phyloP scores from a whole-genome alignment of 2,797 vertebrate genomes.

The Paguma larvata region DNA sequence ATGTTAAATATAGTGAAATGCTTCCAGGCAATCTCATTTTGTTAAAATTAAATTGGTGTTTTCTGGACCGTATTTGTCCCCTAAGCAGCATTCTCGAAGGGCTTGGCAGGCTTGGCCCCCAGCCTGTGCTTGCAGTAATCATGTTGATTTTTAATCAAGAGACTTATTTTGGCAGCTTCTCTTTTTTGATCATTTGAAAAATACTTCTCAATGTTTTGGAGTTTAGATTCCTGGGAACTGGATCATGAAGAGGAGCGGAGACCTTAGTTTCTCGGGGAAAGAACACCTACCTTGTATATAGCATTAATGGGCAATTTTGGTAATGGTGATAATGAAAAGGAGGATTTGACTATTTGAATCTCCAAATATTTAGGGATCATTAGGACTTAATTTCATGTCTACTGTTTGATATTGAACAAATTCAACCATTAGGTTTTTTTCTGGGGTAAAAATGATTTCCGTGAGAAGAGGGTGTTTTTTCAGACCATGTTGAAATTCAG shows the following conservation, averaged over 20 bases:
- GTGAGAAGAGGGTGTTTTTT: neutral
- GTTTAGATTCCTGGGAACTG: slow-evolving; percentile 42
- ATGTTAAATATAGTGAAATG: slow-evolving; percentile 59
- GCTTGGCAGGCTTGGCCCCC: slow-evolving; percentile 20
- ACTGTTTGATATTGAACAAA: neutral
- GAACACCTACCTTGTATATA: neutral
- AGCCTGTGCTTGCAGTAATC: slow-evolving; percentile 60
- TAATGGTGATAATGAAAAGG: neutral
- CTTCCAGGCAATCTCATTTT: slow-evolving; percentile 71
- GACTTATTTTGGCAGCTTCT: slow-evolving; percentile 59
- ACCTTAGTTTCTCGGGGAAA: neutral
- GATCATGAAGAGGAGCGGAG: neutral
- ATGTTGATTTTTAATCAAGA: slow-evolving; percentile 84
- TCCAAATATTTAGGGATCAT: slow-evolving; percentile 16
- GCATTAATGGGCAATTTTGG: neutral
- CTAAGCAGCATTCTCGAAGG: slow-evolving; percentile 70
- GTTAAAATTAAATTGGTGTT: slow-evolving; percentile 70
- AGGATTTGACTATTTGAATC: slow-evolving; percentile 22
- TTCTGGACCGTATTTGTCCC: slow-evolving; percentile 72
- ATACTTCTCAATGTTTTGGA: slow-evolving; percentile 55
- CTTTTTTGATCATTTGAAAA: slow-evolving; percentile 76
- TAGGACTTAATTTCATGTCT: neutral
- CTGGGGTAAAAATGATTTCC: neutral
- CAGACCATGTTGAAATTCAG: slow-evolving; percentile 41
- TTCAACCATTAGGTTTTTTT: neutral